A percentile compares a stretch with the other conserved stretches of the same genome.
phyloP scores from a whole-genome alignment of 2,888 invertebrate species.

The Orthosia gothica region DNA sequence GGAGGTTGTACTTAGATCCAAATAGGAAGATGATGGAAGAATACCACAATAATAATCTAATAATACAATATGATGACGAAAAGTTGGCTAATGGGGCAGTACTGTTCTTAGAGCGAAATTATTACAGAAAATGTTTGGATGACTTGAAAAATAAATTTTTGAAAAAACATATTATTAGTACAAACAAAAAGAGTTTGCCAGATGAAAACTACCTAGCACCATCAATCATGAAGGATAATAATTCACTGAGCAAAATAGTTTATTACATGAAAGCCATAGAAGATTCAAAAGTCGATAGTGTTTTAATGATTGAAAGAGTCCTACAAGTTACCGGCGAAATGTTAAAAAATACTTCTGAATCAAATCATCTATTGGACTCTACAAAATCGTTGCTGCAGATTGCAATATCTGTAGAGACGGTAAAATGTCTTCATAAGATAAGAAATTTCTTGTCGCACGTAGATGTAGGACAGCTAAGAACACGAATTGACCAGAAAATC shows the following conservation, averaged over 20 bases:
- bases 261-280: conserved; percentile 30
- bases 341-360: conserved; percentile 21
- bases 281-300: not conserved
- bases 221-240: conserved; percentile 39
- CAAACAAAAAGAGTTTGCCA: not conserved
- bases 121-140: conserved; percentile 23
- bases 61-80: conserved; percentile 4
- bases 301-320: conserved; percentile 44
- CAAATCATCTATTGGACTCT: conserved; percentile 30
- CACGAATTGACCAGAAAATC: conserved; percentile 5
- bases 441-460: conserved; percentile 33
- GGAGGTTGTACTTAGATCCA: conserved; percentile 46
- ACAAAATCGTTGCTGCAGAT: conserved; percentile 34
- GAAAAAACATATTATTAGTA: not conserved
- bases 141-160: conserved; percentile 26
- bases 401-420: conserved; percentile 7
- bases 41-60: not conserved
- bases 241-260: conserved; percentile 41
- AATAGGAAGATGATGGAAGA: conserved; percentile 3
- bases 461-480: not conserved
- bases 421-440: conserved; percentile 9
- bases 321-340: conserved; percentile 58
- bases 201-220: conserved; percentile 17
- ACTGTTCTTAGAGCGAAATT: conserved; percentile 39
- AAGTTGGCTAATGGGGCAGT: conserved; percentile 32